These are phyloP conservation scores for Salarias fasciatus DNA, from an alignment of 2,797 vertebrate species.

Conservation along the genomic window DNA sequence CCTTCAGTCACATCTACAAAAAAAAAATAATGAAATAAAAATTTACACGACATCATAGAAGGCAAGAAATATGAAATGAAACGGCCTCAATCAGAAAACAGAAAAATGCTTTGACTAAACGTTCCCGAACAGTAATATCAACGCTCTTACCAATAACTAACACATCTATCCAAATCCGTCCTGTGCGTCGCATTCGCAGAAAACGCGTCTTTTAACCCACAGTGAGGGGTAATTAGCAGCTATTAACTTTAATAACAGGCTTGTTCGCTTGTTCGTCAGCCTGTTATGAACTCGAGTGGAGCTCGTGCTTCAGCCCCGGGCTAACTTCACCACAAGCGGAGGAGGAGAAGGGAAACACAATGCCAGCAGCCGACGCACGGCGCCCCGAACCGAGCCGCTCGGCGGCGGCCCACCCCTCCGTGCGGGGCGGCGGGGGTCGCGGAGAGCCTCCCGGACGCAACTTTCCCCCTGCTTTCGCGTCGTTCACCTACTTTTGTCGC, in stretches of 20 bases:
- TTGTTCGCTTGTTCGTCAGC: constrained; percentile 63
- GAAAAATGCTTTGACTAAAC: too few species aligned
- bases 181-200: constrained; percentile 19
- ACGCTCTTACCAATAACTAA: too few species aligned
- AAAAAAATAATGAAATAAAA: constrained; percentile 2
- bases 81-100: too few species aligned
- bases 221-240: constrained; percentile 12
- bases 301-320: constrained; percentile 58
- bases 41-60: not conserved
- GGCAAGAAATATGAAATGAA: too few species aligned
- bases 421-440: not conserved
- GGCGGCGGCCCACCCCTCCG: not conserved
- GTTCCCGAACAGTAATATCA: too few species aligned
- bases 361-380: constrained; percentile 22
- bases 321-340: constrained; percentile 62
- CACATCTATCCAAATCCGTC: constrained; percentile 15
- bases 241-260: constrained; percentile 51
- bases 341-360: constrained; percentile 1
- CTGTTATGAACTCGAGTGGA: constrained; percentile 55
- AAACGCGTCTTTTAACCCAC: constrained; percentile 5
- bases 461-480: constrained; percentile 46
- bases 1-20: constrained; percentile 76
- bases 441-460: constrained; percentile 33
- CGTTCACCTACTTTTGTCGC: constrained; percentile 77
- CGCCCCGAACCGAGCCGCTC: constrained; percentile 11